Evolutionary conservation across 2,113 vertebrate species (phyloP).

Genomic region (Chrysemys picta): DNA sequence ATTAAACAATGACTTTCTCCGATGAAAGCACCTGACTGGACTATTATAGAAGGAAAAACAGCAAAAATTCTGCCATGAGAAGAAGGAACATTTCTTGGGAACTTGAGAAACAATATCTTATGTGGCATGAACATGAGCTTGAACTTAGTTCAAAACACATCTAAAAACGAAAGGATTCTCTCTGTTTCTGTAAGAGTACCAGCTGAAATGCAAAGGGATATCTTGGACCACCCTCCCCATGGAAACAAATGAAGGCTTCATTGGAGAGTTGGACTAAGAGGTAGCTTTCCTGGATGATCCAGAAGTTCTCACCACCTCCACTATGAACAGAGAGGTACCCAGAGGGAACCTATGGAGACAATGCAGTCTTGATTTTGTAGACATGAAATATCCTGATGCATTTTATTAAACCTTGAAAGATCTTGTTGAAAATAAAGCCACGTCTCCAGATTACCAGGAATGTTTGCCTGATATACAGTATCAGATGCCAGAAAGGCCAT

Average conservation of each 20-base stretch:
- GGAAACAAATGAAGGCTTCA: too few relatives aligned
- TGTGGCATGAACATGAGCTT: neutral
- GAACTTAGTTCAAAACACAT: neutral
- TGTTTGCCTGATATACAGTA: neutral
- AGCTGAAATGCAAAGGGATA: neutral
- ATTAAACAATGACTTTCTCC: too few relatives aligned
- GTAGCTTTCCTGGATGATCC: too few relatives aligned
- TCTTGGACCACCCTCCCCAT: neutral
- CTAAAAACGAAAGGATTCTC: neutral
- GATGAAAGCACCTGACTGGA: too few relatives aligned
- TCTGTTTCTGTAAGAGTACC: neutral
- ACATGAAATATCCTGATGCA: neutral
- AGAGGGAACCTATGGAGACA: neutral
- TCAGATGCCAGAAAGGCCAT: rapidly evolving
- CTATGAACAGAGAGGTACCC: too few relatives aligned
- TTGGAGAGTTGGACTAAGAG: too few relatives aligned
- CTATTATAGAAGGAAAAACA: too few relatives aligned
- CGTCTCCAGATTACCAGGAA: neutral
- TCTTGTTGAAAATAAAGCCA: neutral
- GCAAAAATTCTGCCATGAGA: too few relatives aligned
- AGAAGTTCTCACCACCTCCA: too few relatives aligned
- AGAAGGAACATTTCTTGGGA: too few relatives aligned
- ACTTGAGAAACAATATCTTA: too few relatives aligned
- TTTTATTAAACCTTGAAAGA: neutral
- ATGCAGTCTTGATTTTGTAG: neutral